phyloP scores from a whole-genome alignment of 1,140 invertebrate genomes.

The Drosophila bifasciata region DNA sequence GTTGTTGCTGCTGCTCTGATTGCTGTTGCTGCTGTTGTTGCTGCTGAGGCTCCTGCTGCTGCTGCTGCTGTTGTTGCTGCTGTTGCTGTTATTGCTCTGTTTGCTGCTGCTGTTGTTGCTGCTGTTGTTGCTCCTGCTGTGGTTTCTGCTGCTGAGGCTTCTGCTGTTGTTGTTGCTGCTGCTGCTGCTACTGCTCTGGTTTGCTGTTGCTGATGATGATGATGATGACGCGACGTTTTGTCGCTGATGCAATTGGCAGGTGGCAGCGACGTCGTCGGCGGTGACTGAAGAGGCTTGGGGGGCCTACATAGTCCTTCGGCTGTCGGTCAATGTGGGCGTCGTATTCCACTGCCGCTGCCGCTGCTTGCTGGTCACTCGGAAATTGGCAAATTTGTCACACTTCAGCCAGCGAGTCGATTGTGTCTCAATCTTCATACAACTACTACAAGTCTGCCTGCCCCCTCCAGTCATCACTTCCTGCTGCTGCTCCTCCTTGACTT shows the following conservation, averaged over 20 bases:
- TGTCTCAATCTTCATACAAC: conserved; percentile 33
- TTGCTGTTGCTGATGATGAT: neutral
- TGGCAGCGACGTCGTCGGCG: conserved; percentile 7
- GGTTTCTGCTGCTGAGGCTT: neutral
- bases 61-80: neutral
- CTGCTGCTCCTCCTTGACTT: neutral
- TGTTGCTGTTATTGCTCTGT: neutral
- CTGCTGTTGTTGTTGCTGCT: neutral
- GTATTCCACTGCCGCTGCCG: neutral
- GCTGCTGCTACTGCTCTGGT: too few species aligned
- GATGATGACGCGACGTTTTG: conserved; percentile 28
- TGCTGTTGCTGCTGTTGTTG: neutral
- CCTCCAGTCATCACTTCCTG: neutral
- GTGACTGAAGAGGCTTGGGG: neutral
- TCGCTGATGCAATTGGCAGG: conserved; percentile 32
- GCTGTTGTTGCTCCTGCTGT: too few species aligned
- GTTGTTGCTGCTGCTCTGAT: neutral
- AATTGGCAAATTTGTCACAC: conserved; percentile 64
- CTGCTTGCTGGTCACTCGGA: conserved; percentile 23
- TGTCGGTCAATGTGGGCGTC: too few species aligned
- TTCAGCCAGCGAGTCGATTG: conserved; percentile 40
- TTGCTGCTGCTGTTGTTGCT: neutral
- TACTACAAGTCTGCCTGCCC: neutral
- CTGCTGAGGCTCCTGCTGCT: too few species aligned
- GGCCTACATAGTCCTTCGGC: neutral